Base-by-base conservation (phyloP, 2,797 vertebrate species). In the Lepilemur ruficaudatus region DNA sequence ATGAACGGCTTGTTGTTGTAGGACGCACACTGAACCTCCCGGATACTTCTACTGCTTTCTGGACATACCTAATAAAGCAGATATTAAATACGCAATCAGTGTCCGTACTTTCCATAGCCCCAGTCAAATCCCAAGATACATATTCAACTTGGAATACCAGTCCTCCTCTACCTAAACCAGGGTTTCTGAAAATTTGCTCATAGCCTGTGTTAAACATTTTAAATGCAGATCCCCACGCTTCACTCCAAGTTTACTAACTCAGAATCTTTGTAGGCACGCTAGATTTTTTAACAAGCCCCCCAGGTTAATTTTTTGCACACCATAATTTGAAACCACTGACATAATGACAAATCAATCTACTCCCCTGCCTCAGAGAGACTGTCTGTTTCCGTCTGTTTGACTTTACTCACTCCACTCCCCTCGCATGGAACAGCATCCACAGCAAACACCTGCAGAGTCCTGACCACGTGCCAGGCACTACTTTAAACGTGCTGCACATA, bases 1-100 rank as follows among this genome's bases (percentile, higher is more conserved):
- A 99, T 99, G 98, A 99, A 99, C 32, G 99, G 99, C 87, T 99
- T 99, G 98, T 98, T 99, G 98, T 99, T 99, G 98, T 99, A 99
- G 2, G 99, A 99, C 8, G 99, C 99, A 91, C 99, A 99, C 55
- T 99, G 99, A 46, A 99, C 98, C 72, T 99, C 99, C 98, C 99
- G 98, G 98, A 99, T 99, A 97, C 98, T 99, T 98, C 98, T 99
- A 98, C 99, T 99, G 98, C 98, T 99, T 95, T 99, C 98, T 69
- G 99, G 99, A 98, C 99, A 99, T 30, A 96, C 96, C 99, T 99
- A 93, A 96, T 10, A 83, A 73, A 89, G 89, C 35, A 81, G 80
- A 94, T 0, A 70, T n/a, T 35, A 91, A 87, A 96, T 7, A 90
- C 5, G 8, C 6, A 13, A 43, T 98, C 84, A 97, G 91, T 4